Evolutionary conservation across 2,888 invertebrate genomes (phyloP).

Genomic region (Sclerodermus sp.): DNA sequence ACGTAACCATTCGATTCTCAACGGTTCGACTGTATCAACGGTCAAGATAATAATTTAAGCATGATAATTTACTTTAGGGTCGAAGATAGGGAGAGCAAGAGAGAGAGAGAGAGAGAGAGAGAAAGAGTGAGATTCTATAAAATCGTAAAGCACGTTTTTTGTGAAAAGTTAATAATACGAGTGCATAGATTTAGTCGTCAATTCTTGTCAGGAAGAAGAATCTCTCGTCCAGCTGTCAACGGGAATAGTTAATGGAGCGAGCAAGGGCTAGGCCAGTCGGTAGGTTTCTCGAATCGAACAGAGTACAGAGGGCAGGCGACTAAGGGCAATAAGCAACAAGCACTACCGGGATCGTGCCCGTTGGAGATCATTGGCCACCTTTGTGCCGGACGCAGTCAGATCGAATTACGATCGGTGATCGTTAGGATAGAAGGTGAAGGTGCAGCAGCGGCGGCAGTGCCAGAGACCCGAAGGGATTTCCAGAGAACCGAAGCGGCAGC

Average conservation of each 20-base stretch:
- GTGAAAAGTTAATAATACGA: too few relatives aligned
- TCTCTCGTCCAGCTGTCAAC: constrained; percentile 2
- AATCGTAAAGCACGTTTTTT: too few relatives aligned
- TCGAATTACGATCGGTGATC: constrained; percentile 52
- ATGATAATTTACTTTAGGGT: too few relatives aligned
- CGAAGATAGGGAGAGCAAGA: too few relatives aligned
- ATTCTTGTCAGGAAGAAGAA: neutral
- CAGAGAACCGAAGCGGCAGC: constrained; percentile 22
- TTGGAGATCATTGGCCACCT: constrained; percentile 33
- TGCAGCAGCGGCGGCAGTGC: constrained; percentile 10
- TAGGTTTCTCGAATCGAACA: neutral
- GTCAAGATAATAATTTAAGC: too few relatives aligned
- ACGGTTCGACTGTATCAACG: neutral
- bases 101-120: too few relatives aligned
- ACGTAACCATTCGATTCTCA: constrained; percentile 20
- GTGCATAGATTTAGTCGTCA: too few relatives aligned
- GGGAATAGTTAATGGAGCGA: constrained; percentile 21
- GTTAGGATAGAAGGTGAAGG: constrained; percentile 27
- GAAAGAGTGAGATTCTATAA: too few relatives aligned
- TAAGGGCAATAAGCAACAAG: constrained; percentile 27
- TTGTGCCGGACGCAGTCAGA: constrained; percentile 39
- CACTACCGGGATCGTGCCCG: constrained; percentile 27
- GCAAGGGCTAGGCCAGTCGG: constrained; percentile 6
- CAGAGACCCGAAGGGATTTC: constrained; percentile 30
- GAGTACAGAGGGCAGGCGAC: neutral